Evolutionary conservation across 2,113 vertebrate species (phyloP), one percentile per base, ranked within the genome.

Genomic region (Narcine bancroftii): DNA sequence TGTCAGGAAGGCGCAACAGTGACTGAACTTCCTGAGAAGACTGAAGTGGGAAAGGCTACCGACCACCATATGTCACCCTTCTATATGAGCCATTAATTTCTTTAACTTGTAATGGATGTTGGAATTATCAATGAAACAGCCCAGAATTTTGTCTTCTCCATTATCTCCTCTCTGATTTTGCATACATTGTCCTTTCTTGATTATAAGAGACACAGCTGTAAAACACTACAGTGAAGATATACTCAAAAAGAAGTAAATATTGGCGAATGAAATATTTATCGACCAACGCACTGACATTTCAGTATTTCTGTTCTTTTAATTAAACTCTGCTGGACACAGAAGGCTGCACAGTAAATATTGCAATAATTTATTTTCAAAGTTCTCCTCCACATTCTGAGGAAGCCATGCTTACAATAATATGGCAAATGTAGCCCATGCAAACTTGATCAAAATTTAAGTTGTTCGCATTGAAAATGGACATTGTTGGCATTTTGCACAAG

Each of bases 281-380:
- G n/a, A 39, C 15, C 15, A 87, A 63, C 6, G 17, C n/a, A 60
- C 7, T 87, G n/a, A 60, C 4, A 0, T 36, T 87, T 17, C 17
- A 60, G 36, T 42, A 36, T 60, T n/a, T 56, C 33, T n/a, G n/a
- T 87, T 60, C 53, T 36, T 60, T 87, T 60, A 36, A 87, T 87
- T 36, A 60, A 50, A 39, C 56, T 87, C 53, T 15, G 24, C 13
- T 53, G 3, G 17, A n/a, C 53, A 60, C 81, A 60, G n/a, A 19
- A 13, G 1, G 81, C 15, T 87, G 81, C 81, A 60, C n/a, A 36
- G 4, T 19, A 19, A 7, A 17, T 7, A 60, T 87, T 60, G 53
- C 11, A 87, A 87, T 50, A 87, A 87, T 87, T 87, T 63, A n/a
- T 17, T 85, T 85, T 85, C 50, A 60, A 85, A 85, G 56, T 56